Conservation (phyloP, 2,113 vertebrate species). For the Harpagus bidentatus region DNA sequence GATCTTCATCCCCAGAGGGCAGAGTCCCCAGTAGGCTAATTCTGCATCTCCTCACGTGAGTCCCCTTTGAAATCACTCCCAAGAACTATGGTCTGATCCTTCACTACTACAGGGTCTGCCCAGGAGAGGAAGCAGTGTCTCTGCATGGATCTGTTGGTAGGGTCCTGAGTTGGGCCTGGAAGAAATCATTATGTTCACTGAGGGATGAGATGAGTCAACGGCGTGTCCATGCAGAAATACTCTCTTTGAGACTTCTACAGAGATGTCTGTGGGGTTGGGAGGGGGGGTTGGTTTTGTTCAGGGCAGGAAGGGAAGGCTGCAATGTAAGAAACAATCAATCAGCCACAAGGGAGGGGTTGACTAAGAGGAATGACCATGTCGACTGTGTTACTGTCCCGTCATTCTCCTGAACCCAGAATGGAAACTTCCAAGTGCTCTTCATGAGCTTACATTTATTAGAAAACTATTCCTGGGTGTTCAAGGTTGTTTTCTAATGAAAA, state of each 20-base stretch:
- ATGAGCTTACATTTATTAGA: slow-evolving; percentile 65
- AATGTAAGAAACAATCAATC: neutral
- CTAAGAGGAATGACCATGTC: slow-evolving; percentile 56
- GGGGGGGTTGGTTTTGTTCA: neutral
- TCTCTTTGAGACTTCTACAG: neutral
- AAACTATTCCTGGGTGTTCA: slow-evolving; percentile 65
- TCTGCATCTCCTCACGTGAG: neutral
- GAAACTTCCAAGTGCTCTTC: slow-evolving; percentile 67
- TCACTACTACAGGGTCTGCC: neutral
- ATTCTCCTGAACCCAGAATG: slow-evolving; percentile 63
- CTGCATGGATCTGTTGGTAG: slow-evolving; percentile 12
- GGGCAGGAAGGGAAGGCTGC: slow-evolving; percentile 6
- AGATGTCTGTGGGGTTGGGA: neutral
- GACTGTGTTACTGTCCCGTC: slow-evolving; percentile 64
- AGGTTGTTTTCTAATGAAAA: slow-evolving; percentile 71
- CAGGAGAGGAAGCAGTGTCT: neutral
- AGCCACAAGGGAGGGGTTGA: slow-evolving; percentile 44
- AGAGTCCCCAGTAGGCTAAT: neutral
- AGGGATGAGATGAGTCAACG: neutral
- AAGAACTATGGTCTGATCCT: neutral
- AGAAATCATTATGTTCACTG: neutral
- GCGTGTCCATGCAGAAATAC: slow-evolving; percentile 29
- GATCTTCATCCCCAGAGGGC: neutral
- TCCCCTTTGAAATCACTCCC: neutral
- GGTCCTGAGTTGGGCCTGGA: neutral